Percentiles rank a stretch among this genome's conserved stretches.
Conservation (phyloP, 2,113 vertebrate species). For the Onychorhynchus coronatus region DNA sequence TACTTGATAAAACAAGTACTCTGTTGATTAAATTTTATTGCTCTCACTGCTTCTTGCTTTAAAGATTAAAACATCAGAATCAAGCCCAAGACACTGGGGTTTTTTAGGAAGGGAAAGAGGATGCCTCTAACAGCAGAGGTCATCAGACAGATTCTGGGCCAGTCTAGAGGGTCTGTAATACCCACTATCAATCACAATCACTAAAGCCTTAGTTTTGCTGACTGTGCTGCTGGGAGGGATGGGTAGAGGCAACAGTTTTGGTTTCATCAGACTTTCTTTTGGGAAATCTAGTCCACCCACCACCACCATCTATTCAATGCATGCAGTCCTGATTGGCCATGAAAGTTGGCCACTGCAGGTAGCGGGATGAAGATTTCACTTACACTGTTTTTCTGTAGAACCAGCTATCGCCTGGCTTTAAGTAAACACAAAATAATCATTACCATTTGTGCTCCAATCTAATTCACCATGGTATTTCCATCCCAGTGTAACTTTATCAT, state of each 20-base stretch:
- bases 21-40: conserved; percentile 41
- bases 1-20: conserved; percentile 31
- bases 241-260: not conserved
- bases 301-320: not conserved
- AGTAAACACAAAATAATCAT: not conserved
- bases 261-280: not conserved
- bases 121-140: not conserved
- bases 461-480: not conserved
- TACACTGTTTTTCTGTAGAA: not conserved
- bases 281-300: not conserved
- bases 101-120: not conserved
- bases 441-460: not conserved
- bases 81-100: not conserved
- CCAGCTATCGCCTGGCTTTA: not conserved
- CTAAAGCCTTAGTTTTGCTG: not conserved
- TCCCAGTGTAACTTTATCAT: not conserved
- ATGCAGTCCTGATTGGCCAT: not conserved
- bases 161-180: not conserved
- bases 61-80: conserved; percentile 13
- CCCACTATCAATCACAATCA: not conserved
- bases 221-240: not conserved
- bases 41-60: not conserved
- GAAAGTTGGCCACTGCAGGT: not conserved
- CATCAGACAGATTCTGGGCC: not conserved
- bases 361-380: not conserved